phyloP scores from a whole-genome alignment of 2,888 invertebrate species.

The Chymomyza caudatula region DNA sequence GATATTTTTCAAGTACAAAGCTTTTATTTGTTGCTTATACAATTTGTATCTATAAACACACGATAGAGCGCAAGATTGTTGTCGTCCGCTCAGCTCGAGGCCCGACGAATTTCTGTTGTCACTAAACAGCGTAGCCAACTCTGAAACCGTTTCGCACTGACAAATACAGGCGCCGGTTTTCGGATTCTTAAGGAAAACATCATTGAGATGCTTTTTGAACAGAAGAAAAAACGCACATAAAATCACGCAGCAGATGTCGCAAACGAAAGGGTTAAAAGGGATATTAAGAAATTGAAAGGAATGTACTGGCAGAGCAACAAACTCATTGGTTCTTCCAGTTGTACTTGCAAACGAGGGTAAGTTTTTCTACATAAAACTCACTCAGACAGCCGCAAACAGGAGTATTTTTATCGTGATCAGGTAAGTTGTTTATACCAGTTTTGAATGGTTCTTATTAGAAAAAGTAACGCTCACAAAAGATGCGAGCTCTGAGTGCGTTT shows the following conservation, averaged over 20 bases:
- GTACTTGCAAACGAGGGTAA: conserved; percentile 48
- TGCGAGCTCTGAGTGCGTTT: background rate
- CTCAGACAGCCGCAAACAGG: conserved; percentile 7
- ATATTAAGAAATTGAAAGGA: conserved; percentile 6
- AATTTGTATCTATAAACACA: conserved; percentile 20
- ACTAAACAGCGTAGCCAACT: conserved; percentile 53
- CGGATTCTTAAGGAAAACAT: conserved; percentile 57
- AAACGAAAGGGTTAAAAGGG: conserved; percentile 54
- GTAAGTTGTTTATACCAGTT: background rate
- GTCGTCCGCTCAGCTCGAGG: conserved; percentile 76
- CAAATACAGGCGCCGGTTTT: conserved; percentile 29
- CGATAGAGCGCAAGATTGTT: conserved; percentile 44
- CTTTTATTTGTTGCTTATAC: background rate
- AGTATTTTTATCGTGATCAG: background rate
- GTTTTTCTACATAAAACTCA: conserved; percentile 41
- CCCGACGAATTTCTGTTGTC: conserved; percentile 77
- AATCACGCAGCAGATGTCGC: conserved; percentile 54
- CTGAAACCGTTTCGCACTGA: conserved; percentile 61
- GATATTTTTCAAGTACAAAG: background rate
- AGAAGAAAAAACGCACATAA: conserved; percentile 49
- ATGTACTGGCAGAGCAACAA: conserved; percentile 9
- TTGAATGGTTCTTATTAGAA: background rate
- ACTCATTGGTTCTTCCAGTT: conserved; percentile 36
- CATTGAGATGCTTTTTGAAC: conserved; percentile 45
- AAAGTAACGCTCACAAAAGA: background rate